Evolutionary conservation across 1,140 invertebrate genomes (phyloP).

Genomic region (Polyergus mexicanus): DNA sequence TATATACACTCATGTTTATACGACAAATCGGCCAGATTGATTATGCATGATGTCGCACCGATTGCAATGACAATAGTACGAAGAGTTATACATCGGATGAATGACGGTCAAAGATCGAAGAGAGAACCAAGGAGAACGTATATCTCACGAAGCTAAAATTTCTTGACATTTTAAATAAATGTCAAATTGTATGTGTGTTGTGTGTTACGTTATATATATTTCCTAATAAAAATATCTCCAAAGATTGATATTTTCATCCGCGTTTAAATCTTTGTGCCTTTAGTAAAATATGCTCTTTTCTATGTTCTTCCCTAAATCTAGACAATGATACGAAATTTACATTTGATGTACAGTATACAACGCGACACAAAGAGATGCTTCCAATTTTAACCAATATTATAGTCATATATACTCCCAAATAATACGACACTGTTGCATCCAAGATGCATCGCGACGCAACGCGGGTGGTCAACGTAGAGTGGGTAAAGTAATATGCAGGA

Average conservation of each 20-base stretch:
- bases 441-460: slow-evolving; percentile 58
- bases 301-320: not conserved
- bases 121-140: not conserved
- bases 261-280: not conserved
- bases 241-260: not conserved
- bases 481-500: not conserved
- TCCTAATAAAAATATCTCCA: not conserved
- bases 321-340: not conserved
- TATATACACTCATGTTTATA: slow-evolving; percentile 10
- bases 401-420: not conserved
- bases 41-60: slow-evolving; percentile 62
- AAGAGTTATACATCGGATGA: slow-evolving; percentile 73
- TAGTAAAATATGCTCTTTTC: not conserved
- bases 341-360: no score
- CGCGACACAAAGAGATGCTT: not conserved
- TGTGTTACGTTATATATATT: not conserved
- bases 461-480: slow-evolving; percentile 49
- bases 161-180: not conserved
- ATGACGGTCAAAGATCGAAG: slow-evolving; percentile 67
- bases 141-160: not conserved
- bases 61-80: slow-evolving; percentile 60
- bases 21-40: slow-evolving; percentile 65
- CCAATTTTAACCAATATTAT: slow-evolving; percentile 10
- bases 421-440: slow-evolving; percentile 56
- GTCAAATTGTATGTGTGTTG: not conserved